A percentile compares a stretch with the other conserved stretches of the same genome.
phyloP scores from a whole-genome alignment of 2,888 invertebrate genomes.

The Calameuta filiformis region DNA sequence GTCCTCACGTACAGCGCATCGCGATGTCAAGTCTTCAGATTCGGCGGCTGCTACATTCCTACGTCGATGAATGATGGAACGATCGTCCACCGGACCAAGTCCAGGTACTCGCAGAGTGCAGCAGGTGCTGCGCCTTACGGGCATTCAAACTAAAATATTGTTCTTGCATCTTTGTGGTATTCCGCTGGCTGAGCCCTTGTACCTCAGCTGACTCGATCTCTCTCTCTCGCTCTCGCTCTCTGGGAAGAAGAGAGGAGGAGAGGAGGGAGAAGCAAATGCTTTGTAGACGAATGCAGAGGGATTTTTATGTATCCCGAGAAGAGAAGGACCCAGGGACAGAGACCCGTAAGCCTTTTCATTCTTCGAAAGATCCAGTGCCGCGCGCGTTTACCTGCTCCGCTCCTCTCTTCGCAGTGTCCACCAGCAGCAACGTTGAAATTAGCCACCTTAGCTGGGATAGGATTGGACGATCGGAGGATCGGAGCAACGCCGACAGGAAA shows the following conservation, averaged over 20 bases:
- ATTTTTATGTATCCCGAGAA: slow-evolving; percentile 48
- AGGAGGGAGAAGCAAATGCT: not conserved
- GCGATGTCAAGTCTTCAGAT: slow-evolving; percentile 19
- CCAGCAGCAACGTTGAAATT: too few relatives aligned
- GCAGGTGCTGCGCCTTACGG: slow-evolving; percentile 47
- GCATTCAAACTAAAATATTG: slow-evolving; percentile 57
- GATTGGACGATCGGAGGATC: too few relatives aligned
- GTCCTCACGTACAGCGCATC: slow-evolving; percentile 8
- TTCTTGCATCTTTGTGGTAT: slow-evolving; percentile 45
- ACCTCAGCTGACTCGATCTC: slow-evolving; percentile 40
- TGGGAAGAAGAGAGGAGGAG: slow-evolving; percentile 17
- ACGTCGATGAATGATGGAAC: too few relatives aligned
- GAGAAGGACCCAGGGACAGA: slow-evolving; percentile 26
- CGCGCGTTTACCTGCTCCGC: not conserved
- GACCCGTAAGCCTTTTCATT: slow-evolving; percentile 52
- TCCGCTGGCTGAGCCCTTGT: slow-evolving; percentile 32
- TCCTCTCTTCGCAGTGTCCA: not conserved
- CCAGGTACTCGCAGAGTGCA: slow-evolving; percentile 28
- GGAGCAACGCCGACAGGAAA: too few relatives aligned
- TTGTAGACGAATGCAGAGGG: slow-evolving; percentile 23
- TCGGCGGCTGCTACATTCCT: too few relatives aligned
- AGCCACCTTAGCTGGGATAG: too few relatives aligned
- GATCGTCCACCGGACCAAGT: too few relatives aligned
- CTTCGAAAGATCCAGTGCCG: slow-evolving; percentile 21
- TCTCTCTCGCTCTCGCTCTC: slow-evolving; percentile 50